Conservation (phyloP, 2,113 vertebrate genomes). For the Delphinus delphis region DNA sequence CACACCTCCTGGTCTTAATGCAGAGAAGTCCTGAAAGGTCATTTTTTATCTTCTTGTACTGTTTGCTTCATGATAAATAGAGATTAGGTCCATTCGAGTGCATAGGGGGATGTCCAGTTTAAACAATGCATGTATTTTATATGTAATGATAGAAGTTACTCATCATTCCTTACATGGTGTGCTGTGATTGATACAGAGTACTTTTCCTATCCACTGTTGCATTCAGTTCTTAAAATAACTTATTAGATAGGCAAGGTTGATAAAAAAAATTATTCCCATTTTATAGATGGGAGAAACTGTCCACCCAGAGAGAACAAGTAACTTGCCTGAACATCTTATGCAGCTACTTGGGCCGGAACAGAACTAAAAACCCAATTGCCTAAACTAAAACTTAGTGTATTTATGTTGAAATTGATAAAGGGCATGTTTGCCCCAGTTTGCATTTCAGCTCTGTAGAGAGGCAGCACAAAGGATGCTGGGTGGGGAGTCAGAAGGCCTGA, state of each 20-base stretch:
- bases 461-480: not conserved
- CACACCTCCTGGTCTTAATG: not conserved
- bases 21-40: not conserved
- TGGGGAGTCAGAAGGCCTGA: not conserved
- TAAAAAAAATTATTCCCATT: not conserved
- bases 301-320: not conserved
- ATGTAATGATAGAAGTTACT: not conserved
- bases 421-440: not conserved
- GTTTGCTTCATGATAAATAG: not conserved
- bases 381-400: not conserved
- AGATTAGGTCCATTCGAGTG: not conserved
- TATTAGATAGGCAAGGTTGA: not conserved
- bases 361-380: not conserved
- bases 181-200: not conserved
- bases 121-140: not conserved
- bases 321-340: not conserved
- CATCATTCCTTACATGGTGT: not conserved
- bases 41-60: not conserved
- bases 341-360: not conserved
- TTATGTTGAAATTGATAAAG: conserved; percentile 40
- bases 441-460: not conserved
- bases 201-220: not conserved
- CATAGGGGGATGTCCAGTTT: not conserved
- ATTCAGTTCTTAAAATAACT: conserved; percentile 42
- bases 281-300: not conserved